A percentile compares a stretch with the other conserved stretches of the same genome.
Conservation (phyloP, 2,113 vertebrate genomes). For the Ardeotis arabs region DNA sequence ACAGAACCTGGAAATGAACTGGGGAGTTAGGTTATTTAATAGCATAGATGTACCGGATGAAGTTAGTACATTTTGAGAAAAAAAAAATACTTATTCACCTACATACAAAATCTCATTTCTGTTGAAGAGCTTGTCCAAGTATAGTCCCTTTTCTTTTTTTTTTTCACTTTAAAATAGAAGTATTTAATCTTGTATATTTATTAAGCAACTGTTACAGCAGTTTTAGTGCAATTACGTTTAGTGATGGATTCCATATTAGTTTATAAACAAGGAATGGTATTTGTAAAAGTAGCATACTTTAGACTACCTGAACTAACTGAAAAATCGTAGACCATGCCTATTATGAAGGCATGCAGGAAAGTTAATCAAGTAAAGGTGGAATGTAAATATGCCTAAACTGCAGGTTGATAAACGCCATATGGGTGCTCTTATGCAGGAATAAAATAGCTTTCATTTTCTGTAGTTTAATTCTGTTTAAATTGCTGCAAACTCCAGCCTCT, state of each 20-base stretch:
- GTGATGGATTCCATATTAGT: neutral
- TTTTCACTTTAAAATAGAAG: neutral
- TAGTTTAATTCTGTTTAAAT: constrained; percentile 60
- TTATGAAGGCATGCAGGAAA: neutral
- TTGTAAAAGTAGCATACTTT: neutral
- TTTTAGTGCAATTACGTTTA: neutral
- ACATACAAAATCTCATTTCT: neutral
- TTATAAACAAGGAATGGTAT: neutral
- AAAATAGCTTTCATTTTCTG: constrained; percentile 51
- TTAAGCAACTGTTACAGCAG: neutral
- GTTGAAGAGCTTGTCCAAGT: neutral
- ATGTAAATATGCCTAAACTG: neutral
- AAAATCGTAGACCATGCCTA: neutral
- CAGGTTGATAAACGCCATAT: constrained; percentile 35
- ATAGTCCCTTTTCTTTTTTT: neutral
- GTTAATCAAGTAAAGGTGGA: constrained; percentile 59
- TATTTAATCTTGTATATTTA: neutral
- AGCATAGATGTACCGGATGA: neutral
- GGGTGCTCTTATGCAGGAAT: constrained; percentile 15
- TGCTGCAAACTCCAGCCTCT: constrained; percentile 39
- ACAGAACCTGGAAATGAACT: neutral
- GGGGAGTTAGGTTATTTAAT: neutral
- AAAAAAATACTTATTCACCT: neutral
- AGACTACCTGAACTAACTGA: neutral
- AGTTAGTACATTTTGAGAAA: neutral